Percentiles rank a stretch among this genome's conserved stretches.
phyloP scores from a whole-genome alignment of 1,140 invertebrate genomes.

The Drosophila nikananu region DNA sequence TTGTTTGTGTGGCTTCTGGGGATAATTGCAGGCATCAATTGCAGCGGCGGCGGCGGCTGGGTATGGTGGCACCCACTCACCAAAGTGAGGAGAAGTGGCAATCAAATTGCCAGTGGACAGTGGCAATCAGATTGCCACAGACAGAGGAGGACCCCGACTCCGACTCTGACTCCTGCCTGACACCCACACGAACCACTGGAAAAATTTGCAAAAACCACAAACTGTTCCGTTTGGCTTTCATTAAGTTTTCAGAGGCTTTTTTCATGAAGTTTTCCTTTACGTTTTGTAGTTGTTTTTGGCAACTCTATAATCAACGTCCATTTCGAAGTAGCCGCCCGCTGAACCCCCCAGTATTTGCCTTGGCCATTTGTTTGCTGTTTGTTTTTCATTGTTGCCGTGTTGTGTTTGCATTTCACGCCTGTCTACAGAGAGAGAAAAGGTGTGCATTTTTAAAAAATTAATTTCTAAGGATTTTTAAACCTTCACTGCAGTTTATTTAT shows the following conservation, averaged over 20 bases:
- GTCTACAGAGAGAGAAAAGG: background rate
- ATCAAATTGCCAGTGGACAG: constrained; percentile 53
- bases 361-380: constrained; percentile 32
- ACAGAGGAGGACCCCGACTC: constrained; percentile 17
- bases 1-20: constrained; percentile 73
- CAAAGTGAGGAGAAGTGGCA: constrained; percentile 21
- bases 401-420: constrained; percentile 76
- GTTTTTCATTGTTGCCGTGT: constrained; percentile 31
- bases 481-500: too few relatives aligned
- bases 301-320: constrained; percentile 76
- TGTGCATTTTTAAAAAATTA: background rate
- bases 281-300: constrained; percentile 11
- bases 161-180: constrained; percentile 15
- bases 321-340: constrained; percentile 21
- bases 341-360: constrained; percentile 8
- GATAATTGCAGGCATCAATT: constrained; percentile 80
- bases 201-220: constrained; percentile 52
- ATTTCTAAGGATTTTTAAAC: background rate
- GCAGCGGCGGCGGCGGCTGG: constrained; percentile 21
- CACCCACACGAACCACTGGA: constrained; percentile 29
- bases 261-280: background rate
- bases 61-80: constrained; percentile 28
- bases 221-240: constrained; percentile 68
- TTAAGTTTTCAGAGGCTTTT: constrained; percentile 68
- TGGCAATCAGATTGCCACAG: constrained; percentile 76